A percentile compares a stretch with the other conserved stretches of the same genome.
Evolutionary conservation across 92 coral and sea anemone genomes (phyloP).

Genomic region (Epizoanthus illoricatus): DNA sequence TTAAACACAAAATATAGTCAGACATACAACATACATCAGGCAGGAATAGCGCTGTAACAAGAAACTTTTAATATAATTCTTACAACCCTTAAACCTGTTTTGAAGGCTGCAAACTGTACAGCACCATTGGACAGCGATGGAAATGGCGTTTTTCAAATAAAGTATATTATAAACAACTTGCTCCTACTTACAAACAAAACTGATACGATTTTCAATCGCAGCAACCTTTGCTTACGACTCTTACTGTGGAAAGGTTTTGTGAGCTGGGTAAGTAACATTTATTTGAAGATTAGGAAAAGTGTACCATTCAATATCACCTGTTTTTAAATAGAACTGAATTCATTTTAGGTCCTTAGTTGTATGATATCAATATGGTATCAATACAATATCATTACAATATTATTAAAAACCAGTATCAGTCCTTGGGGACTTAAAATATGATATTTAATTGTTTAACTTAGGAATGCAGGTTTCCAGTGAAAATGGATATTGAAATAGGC

Average conservation of each 20-base stretch:
- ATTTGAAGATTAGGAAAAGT: not conserved
- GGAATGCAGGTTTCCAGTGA: not conserved
- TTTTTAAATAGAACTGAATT: not conserved
- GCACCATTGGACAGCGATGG: not conserved
- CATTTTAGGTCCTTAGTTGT: not conserved
- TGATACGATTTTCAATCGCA: not conserved
- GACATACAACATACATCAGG: not conserved
- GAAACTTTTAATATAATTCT: not conserved
- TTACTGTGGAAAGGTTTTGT: not conserved
- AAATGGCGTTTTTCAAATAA: not conserved
- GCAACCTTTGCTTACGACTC: not conserved
- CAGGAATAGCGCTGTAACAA: not conserved
- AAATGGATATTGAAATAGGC: not conserved
- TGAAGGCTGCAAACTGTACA: not conserved
- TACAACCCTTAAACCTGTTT: not conserved
- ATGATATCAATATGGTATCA: not conserved
- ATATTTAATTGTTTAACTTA: not conserved
- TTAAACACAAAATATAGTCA: slow-evolving; percentile 4
- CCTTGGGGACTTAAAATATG: not conserved
- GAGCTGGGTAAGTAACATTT: not conserved
- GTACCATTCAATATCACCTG: not conserved
- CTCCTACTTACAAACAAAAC: not conserved
- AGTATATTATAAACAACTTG: not conserved
- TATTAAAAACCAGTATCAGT: not conserved
- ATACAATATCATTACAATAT: not conserved